A percentile compares a stretch with the other conserved stretches of the same genome.
These are phyloP conservation scores for Trissoscelio sp. DNA, from an alignment of 2,888 invertebrate genomes.

Conservation along the genomic window DNA sequence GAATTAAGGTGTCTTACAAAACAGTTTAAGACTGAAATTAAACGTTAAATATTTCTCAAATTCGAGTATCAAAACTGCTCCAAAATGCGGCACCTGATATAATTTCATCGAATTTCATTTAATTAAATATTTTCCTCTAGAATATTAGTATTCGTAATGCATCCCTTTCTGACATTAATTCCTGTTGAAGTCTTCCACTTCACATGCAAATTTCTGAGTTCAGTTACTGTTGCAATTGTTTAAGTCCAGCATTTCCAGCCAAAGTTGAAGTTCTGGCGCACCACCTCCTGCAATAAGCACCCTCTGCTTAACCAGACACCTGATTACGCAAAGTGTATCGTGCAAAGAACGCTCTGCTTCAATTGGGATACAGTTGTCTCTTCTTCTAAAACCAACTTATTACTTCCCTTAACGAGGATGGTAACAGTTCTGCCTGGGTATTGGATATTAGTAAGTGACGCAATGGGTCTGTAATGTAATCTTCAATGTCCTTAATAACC, in stretches of 20 bases:
- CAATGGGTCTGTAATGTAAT: conserved; percentile 99
- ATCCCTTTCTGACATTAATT: conserved; percentile 98
- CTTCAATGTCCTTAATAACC: conserved; percentile 99
- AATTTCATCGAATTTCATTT: too few species aligned
- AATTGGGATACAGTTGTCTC: too few species aligned
- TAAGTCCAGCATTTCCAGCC: conserved; percentile 96
- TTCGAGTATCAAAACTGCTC: too few species aligned
- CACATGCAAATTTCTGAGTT: conserved; percentile 96
- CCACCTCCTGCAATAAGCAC: conserved; percentile 98
- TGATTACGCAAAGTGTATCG: conserved; percentile 94
- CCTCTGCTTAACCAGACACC: conserved; percentile 97
- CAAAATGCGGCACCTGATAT: too few species aligned
- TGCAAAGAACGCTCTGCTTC: conserved; percentile 93
- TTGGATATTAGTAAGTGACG: conserved; percentile 96
- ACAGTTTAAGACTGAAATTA: too few species aligned
- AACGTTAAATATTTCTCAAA: too few species aligned
- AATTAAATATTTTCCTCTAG: conserved; percentile 98
- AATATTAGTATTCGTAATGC: conserved; percentile 98
- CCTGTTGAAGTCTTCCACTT: conserved; percentile 93
- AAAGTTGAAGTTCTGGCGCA: conserved; percentile 97
- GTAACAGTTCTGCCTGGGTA: conserved; percentile 96
- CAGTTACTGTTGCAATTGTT: conserved; percentile 98
- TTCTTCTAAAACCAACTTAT: conserved; percentile 92
- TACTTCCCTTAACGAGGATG: conserved; percentile 94
- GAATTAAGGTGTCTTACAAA: too few species aligned